These are phyloP conservation scores for Umimayanthus kanabou DNA, from an alignment of 92 coral and sea anemone genomes.

Conservation along the genomic window DNA sequence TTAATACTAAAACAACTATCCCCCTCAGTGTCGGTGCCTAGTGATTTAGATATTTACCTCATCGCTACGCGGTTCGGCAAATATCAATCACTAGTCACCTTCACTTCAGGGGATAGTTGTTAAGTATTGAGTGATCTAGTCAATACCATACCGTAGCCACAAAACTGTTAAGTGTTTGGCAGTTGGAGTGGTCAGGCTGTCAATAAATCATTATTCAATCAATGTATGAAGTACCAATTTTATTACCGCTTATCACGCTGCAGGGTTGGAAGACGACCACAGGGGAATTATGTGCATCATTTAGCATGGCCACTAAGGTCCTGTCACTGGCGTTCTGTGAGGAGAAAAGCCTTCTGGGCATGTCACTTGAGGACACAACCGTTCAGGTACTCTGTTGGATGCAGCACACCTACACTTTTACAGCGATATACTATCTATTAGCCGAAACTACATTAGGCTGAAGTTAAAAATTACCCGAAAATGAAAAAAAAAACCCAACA, in stretches of 20 bases:
- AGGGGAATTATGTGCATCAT: constrained; percentile 61
- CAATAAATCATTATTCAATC: not conserved
- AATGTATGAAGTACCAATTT: not conserved
- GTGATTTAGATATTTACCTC: no score
- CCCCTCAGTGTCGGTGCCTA: no score
- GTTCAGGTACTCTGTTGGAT: constrained; percentile 69
- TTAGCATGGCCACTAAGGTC: constrained; percentile 69
- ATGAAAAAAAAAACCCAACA: no score
- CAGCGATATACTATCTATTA: no score
- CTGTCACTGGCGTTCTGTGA: constrained; percentile 80
- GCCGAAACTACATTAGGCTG: no score
- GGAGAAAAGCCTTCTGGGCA: constrained; percentile 76
- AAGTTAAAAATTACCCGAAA: no score
- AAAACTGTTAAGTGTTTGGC: not conserved
- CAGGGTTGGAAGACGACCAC: constrained; percentile 70
- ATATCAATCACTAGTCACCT: no score
- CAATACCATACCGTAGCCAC: no score
- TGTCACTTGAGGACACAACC: constrained; percentile 89
- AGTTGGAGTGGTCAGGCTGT: not conserved
- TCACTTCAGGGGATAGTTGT: no score
- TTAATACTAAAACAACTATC: no score
- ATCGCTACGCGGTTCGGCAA: no score
- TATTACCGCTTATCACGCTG: not conserved
- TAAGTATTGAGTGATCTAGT: no score
- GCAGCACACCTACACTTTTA: not conserved